Base-by-base conservation (phyloP, 2,797 vertebrate species). In the Anniella stebbinsi region DNA sequence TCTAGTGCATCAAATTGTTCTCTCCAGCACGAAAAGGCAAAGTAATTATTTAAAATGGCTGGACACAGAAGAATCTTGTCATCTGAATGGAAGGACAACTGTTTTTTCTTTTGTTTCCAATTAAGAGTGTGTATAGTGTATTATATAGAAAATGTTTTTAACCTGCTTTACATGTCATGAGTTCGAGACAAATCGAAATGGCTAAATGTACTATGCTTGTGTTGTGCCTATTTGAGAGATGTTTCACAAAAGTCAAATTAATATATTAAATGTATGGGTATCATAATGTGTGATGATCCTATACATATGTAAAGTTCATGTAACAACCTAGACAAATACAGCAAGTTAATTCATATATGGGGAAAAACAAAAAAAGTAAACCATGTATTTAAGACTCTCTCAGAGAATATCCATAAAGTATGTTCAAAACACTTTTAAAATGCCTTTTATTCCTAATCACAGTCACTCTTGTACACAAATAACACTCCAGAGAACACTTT, bases 11-110 rank as follows among this genome's bases (percentile, higher is more conserved):
- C 94, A 83, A 73, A 41, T 83, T 91, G 1, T 94, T 86, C 41
- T 93, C 82, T 93, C 36, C 75, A 82, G 80, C 13, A 81, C 4
- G 11, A 73, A 63, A 94, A 93, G 67, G n/a, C 48, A 92, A 92
- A 82, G 63, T 2, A 93, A 0, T 85, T 92, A 78, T 89, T 93
- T 69, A 78, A 88, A 92, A 94, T 94, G 0, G 80, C 57, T 86
- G 73, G 82, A 70, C 70, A 51, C 38, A 45, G 84, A 86, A n/a
- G 1, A 5, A 18, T 78, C 70, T 83, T 80, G 73, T 78, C 25
- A 30, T 87, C 73, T 1, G 48, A 0, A 36, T 84, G 82, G 72
- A 78, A 23, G 25, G 23, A 10, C 0, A 0, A 2, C 80, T 69
- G 87, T 28, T 88, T 75, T 87, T 70, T n/a, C 41, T 21, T 9